phyloP scores from a whole-genome alignment of 2,113 vertebrate species.

The Oncorhynchus nerka region DNA sequence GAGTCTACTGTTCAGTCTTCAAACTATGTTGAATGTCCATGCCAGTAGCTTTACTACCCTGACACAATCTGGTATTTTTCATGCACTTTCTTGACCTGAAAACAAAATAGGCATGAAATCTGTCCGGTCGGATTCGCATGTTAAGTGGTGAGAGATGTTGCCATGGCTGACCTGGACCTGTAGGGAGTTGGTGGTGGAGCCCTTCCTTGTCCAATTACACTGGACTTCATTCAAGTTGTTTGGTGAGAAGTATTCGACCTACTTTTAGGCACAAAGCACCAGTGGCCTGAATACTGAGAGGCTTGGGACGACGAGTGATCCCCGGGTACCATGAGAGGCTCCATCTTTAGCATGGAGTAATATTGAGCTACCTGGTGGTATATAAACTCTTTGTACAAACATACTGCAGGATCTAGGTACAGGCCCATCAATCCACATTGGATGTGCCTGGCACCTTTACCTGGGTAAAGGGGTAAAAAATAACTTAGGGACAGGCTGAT shows the following conservation, averaged over 20 bases:
- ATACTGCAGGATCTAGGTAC: background rate
- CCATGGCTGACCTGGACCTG: conserved; percentile 46
- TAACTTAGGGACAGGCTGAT: background rate
- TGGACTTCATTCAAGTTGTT: conserved; percentile 69
- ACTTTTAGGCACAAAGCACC: conserved; percentile 73
- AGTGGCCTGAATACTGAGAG: conserved; percentile 74
- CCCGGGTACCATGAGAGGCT: conserved; percentile 57
- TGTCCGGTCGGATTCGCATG: conserved; percentile 55
- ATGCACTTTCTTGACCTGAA: conserved; percentile 44
- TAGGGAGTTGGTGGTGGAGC: conserved; percentile 60
- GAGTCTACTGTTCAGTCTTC: background rate
- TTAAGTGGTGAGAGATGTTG: conserved; percentile 49
- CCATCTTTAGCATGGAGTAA: conserved; percentile 34
- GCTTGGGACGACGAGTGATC: conserved; percentile 62
- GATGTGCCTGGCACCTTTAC: background rate
- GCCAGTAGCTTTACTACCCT: background rate
- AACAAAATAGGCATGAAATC: conserved; percentile 63
- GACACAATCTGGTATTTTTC: conserved; percentile 52
- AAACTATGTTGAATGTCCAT: background rate
- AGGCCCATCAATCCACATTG: background rate
- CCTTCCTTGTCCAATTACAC: conserved; percentile 72
- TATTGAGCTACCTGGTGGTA: conserved; percentile 33
- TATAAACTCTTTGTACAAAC: background rate
- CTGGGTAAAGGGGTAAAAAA: background rate
- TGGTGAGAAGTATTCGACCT: conserved; percentile 77